Base-by-base conservation (phyloP, 2,797 vertebrate species). In the Gallirallus australis region DNA sequence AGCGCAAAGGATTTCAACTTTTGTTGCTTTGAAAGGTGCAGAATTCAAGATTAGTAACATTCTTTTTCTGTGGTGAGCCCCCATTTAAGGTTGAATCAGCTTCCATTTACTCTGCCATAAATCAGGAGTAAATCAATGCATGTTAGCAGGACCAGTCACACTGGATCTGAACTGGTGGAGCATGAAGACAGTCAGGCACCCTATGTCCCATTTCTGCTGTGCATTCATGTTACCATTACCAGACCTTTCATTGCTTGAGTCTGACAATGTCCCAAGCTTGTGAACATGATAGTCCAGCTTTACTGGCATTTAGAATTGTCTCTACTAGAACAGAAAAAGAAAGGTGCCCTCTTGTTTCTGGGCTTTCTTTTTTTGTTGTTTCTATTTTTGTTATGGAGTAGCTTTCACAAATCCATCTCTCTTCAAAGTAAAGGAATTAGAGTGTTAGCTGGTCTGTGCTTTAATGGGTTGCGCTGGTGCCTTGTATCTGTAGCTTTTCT, bases 341-440 rank as follows among this genome's bases (percentile, higher is more conserved):
- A 88, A 47, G 16, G 19, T 76, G 10, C 14, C 54, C 19, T 70
- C 21, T 30, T 31, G n/a, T 83, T 92, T 92, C 79, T 83, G 28
- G 20, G 31, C 33, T 90, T 78, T 84, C 6, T 80, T 93, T 81
- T 56, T 15, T 91, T 7, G 66, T 70, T 93, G 2, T 94, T 97
- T 92, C 88, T 72, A 6, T 87, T 96, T 79, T 82, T 92, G 30
- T 76, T 90, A 76, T 63, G 75, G 83, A 96, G 57, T 69, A 42
- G 8, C 17, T 52, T 84, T 92, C 89, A 95, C 48, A 82, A 83
- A 89, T 54, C 39, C 39, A 82, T 6, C 24, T 84, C 9, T 92
- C 21, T 81, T 91, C 24, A 93, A 97, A 92, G 39, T 77, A 86
- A 88, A 96, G 60, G 60, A 82, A 86, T 93, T 90, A 81, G 12